Evolutionary conservation across 35 echinoderm and acorn worm genomes (phyloP).

Genomic region (Hemicentrotus pulcherrimus): DNA sequence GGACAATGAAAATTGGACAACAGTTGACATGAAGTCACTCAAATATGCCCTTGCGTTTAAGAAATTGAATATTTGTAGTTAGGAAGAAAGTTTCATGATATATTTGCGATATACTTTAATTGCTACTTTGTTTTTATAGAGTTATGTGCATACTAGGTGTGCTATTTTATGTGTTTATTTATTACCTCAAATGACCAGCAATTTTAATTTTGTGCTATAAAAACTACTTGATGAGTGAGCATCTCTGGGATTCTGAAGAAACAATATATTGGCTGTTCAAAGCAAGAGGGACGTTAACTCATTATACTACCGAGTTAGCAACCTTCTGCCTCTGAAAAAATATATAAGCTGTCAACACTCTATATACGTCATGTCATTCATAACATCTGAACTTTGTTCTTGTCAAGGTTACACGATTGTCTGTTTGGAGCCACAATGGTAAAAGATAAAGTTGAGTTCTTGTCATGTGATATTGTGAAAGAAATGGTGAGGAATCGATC

Average conservation of each 20-base stretch:
- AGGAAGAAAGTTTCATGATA: background rate
- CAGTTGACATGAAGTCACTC: no score
- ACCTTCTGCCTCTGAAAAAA: background rate
- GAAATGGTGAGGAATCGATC: no score
- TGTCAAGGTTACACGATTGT: no score
- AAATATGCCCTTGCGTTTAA: background rate
- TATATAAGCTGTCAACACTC: background rate
- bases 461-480: no score
- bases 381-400: background rate
- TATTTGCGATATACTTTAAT: background rate
- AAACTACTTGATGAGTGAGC: background rate
- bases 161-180: background rate
- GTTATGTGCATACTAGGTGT: background rate
- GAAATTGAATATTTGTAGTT: background rate
- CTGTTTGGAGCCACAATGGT: no score
- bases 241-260: background rate
- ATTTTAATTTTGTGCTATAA: background rate
- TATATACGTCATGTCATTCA: background rate
- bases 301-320: no score
- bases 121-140: background rate
- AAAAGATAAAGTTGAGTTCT: no score
- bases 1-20: no score
- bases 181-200: background rate
- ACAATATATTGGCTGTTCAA: no score
- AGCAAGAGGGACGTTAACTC: no score